A percentile compares a stretch with the other conserved stretches of the same genome.
phyloP scores from a whole-genome alignment of 2,888 invertebrate genomes.

The Phengaris alcon region DNA sequence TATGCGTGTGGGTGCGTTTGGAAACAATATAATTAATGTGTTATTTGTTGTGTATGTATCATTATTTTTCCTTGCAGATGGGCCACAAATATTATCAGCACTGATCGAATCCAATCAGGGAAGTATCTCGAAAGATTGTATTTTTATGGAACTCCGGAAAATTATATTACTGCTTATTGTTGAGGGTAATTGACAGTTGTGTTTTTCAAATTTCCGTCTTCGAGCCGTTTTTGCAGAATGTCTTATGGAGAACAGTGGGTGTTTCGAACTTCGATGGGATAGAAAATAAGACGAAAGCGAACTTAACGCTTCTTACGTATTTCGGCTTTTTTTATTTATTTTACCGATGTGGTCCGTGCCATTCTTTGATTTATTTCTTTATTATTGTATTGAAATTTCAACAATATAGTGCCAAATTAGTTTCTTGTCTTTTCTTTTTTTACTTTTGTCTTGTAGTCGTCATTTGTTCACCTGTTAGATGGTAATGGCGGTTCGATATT shows the following conservation, averaged over 20 bases:
- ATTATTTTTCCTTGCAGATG: not conserved
- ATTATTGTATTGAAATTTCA: no score
- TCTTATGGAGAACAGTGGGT: not conserved
- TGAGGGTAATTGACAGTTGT: slow-evolving; percentile 1
- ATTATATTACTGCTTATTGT: slow-evolving; percentile 37
- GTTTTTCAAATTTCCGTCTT: not conserved
- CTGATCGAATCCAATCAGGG: slow-evolving; percentile 19
- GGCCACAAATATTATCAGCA: not conserved
- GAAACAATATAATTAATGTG: not conserved
- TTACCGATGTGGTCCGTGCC: no score
- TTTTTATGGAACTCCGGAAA: slow-evolving; percentile 27
- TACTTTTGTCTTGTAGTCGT: no score
- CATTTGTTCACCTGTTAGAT: no score
- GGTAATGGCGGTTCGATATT: no score
- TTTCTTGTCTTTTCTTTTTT: no score
- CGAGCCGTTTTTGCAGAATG: not conserved
- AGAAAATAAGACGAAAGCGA: not conserved
- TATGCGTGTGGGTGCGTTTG: not conserved
- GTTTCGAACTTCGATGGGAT: not conserved
- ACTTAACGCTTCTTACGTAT: no score
- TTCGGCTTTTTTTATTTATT: no score
- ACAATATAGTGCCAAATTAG: no score
- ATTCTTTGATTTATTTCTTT: no score
- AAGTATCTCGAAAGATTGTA: slow-evolving; percentile 14
- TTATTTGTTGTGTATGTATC: not conserved